Percentiles rank a stretch among this genome's conserved stretches.
Conservation (phyloP, 1,140 invertebrate species). For the Bathynomus jamesi region DNA sequence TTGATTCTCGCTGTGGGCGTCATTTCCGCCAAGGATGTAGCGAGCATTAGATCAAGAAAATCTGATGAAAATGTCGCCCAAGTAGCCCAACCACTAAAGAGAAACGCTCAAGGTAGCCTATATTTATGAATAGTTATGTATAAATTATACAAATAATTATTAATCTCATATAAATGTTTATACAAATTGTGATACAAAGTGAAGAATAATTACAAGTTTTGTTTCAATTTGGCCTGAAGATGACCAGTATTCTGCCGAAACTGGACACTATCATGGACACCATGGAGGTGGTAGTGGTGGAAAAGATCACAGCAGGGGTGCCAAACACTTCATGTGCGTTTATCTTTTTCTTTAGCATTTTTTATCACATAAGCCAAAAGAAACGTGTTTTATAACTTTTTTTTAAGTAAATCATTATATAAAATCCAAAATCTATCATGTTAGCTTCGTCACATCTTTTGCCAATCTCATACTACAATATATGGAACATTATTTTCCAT, state of each 20-base stretch:
- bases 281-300: background rate
- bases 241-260: background rate
- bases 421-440: background rate
- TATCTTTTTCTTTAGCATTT: too few species aligned
- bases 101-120: too few species aligned
- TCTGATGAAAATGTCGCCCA: too few species aligned
- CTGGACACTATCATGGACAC: background rate
- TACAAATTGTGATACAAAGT: background rate
- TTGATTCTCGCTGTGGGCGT: too few species aligned
- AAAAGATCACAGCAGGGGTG: background rate
- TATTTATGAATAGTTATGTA: background rate
- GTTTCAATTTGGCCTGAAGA: background rate
- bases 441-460: background rate
- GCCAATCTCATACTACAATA: background rate
- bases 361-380: too few species aligned
- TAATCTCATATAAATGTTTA: background rate
- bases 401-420: background rate
- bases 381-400: too few species aligned
- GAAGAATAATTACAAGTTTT: background rate
- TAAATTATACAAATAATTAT: background rate
- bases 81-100: too few species aligned
- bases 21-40: too few species aligned
- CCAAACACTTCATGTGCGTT: background rate
- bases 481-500: too few species aligned
- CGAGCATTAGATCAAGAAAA: too few species aligned